These are phyloP conservation scores for Pachyseris speciosa DNA, from an alignment of 64 coral and sea anemone species.

Conservation along the genomic window DNA sequence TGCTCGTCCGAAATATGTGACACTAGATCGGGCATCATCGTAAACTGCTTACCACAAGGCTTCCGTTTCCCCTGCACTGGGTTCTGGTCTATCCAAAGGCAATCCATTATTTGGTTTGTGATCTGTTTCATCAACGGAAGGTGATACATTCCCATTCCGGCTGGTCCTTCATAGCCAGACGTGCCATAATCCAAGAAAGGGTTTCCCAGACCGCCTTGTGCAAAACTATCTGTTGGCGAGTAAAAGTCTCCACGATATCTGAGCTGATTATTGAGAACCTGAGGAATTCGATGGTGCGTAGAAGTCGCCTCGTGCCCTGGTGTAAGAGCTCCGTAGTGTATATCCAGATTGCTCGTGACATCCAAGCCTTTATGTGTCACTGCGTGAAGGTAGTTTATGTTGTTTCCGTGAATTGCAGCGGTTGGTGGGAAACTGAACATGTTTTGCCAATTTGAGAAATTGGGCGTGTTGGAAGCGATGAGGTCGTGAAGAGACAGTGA, in stretches of 20 bases:
- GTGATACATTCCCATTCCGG: constrained; percentile 82
- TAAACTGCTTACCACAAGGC: constrained; percentile 93
- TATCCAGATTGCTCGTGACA: constrained; percentile 56
- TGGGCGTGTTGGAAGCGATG: constrained; percentile 80
- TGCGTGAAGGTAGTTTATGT: constrained; percentile 90
- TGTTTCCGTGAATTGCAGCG: constrained; percentile 83
- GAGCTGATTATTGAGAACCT: constrained; percentile 72
- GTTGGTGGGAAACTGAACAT: constrained; percentile 81
- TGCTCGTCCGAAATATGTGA: constrained; percentile 96
- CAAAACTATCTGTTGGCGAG: constrained; percentile 78
- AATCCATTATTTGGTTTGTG: constrained; percentile 89
- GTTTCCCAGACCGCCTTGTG: constrained; percentile 80
- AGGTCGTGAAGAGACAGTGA: constrained; percentile 84
- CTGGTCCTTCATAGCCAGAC: constrained; percentile 73
- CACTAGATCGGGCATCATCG: constrained; percentile 94
- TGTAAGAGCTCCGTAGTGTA: constrained; percentile 77
- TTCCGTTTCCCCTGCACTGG: constrained; percentile 85
- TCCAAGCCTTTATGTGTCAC: constrained; percentile 89
- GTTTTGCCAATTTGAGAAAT: constrained; percentile 87
- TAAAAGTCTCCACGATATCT: constrained; percentile 79
- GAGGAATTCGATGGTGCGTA: constrained; percentile 83
- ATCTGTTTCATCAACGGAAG: constrained; percentile 92
- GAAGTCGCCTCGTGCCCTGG: constrained; percentile 73
- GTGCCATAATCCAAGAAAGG: constrained; percentile 86
- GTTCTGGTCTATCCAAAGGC: constrained; percentile 92